phyloP scores from a whole-genome alignment of 2,888 invertebrate species.

The Dorcus parallelipipedus region DNA sequence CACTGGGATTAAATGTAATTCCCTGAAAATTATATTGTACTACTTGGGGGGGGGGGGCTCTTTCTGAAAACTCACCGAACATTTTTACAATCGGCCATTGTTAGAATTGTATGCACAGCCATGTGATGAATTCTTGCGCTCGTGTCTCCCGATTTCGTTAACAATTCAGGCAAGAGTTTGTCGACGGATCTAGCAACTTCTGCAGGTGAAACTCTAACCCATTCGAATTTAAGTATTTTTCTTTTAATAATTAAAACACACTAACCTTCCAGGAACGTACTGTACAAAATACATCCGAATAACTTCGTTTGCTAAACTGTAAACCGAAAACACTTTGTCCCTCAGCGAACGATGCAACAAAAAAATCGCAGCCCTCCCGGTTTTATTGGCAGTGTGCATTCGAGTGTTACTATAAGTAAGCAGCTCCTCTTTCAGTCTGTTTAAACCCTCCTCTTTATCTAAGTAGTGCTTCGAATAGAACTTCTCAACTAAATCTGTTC shows the following conservation, averaged over 20 bases:
- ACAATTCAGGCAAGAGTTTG: constrained; percentile 75
- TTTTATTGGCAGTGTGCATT: constrained; percentile 68
- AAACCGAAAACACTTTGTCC: constrained; percentile 87
- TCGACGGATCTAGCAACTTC: constrained; percentile 82
- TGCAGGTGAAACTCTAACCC: constrained; percentile 70
- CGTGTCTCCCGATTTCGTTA: constrained; percentile 84
- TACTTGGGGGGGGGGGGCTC: not conserved
- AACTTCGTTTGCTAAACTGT: constrained; percentile 79
- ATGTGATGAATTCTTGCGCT: constrained; percentile 83
- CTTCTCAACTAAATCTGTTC: constrained; percentile 84
- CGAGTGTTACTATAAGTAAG: constrained; percentile 48
- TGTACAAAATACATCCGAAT: constrained; percentile 77
- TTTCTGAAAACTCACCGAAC: constrained; percentile 55
- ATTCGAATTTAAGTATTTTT: constrained; percentile 5
- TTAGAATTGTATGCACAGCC: constrained; percentile 82
- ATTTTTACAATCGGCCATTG: constrained; percentile 78
- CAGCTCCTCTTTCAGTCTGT: constrained; percentile 60
- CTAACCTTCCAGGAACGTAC: constrained; percentile 75
- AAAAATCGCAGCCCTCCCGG: constrained; percentile 76
- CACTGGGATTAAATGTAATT: constrained; percentile 77
- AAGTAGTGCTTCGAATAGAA: constrained; percentile 88
- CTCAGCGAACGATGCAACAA: constrained; percentile 75
- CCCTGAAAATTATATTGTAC: constrained; percentile 50
- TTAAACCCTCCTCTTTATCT: constrained; percentile 85
- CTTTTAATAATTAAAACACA: not conserved